Conservation (phyloP, 1,140 invertebrate species). For the Aphelinus atriplicis region DNA sequence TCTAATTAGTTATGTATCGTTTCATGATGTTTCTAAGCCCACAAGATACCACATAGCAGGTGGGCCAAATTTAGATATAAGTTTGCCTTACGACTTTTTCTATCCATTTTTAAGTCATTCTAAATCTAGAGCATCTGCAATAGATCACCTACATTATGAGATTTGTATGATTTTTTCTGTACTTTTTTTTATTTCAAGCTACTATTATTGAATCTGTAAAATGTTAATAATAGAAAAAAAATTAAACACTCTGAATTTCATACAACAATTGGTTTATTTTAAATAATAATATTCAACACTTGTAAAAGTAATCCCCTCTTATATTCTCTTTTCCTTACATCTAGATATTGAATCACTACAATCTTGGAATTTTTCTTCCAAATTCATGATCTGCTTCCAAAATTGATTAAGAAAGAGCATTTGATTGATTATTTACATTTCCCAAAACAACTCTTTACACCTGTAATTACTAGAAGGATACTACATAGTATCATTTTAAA, state of each 20-base stretch:
- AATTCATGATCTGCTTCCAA: no score
- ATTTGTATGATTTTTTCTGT: no score
- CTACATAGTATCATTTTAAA: no score
- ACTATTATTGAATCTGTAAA: neutral
- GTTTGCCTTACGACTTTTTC: slow-evolving; percentile 76
- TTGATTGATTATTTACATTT: slow-evolving; percentile 18
- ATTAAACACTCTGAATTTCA: slow-evolving; percentile 10
- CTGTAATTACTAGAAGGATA: neutral
- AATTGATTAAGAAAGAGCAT: neutral
- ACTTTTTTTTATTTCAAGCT: no score
- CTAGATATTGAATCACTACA: neutral
- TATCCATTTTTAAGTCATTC: slow-evolving; percentile 70
- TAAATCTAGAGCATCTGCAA: slow-evolving; percentile 27
- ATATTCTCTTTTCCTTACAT: slow-evolving; percentile 1
- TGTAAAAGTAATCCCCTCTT: slow-evolving; percentile 11
- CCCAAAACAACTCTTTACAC: neutral
- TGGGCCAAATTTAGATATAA: slow-evolving; percentile 71
- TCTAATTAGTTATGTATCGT: slow-evolving; percentile 66
- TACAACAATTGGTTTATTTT: slow-evolving; percentile 21
- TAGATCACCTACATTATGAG: neutral
- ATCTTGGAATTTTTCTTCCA: no score
- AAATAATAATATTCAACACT: slow-evolving; percentile 26
- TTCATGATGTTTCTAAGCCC: slow-evolving; percentile 69
- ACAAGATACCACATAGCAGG: slow-evolving; percentile 68
- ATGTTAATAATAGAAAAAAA: slow-evolving; percentile 2